Conservation (phyloP, 1,140 invertebrate genomes). For the Heliconius nattereri region DNA sequence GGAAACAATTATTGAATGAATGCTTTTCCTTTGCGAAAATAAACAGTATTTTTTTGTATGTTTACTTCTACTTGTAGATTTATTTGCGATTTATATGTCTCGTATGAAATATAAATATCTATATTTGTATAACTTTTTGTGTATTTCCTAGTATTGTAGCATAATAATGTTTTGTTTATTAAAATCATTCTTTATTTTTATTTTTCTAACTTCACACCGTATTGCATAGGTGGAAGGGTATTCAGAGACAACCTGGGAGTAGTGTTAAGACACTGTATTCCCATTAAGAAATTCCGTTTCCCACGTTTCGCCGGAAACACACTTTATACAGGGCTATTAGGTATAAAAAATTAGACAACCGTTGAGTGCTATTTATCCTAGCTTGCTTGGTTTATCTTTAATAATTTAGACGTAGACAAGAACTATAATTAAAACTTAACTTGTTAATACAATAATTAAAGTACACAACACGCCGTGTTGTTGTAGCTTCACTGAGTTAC, state of each 20-base stretch:
- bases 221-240: too few species aligned
- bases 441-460: neutral
- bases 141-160: too few species aligned
- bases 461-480: neutral
- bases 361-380: neutral
- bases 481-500: neutral
- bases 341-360: neutral
- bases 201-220: too few species aligned
- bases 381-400: neutral
- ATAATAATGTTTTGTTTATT: too few species aligned
- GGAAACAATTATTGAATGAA: constrained; percentile 42
- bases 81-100: neutral
- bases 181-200: too few species aligned
- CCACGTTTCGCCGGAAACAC: too few species aligned
- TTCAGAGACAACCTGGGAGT: too few species aligned
- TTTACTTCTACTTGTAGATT: neutral
- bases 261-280: too few species aligned
- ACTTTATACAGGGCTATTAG: neutral
- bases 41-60: constrained; percentile 24
- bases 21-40: constrained; percentile 34
- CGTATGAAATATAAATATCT: neutral
- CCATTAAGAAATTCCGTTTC: too few species aligned
- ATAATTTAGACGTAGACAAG: neutral
- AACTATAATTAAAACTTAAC: neutral
- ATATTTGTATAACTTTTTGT: neutral